Base-by-base conservation (phyloP, 1,140 invertebrate species). In the Drosophila seguyi region DNA sequence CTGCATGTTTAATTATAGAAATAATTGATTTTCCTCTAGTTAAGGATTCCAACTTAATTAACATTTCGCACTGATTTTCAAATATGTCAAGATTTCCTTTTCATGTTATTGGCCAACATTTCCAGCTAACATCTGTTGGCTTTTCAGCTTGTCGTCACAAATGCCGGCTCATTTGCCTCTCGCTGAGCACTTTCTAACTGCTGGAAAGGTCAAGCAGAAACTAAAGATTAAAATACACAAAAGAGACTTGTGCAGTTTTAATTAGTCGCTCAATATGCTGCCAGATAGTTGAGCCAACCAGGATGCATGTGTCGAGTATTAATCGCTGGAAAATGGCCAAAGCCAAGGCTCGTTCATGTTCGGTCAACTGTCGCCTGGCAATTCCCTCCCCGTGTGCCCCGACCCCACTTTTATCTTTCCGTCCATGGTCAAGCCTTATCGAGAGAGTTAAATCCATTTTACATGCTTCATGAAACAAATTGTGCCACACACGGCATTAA, bases 391-490 rank as follows among this genome's bases (percentile, higher is more conserved):
- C 31, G 65, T 50, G 29, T 20, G 3, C n/a, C n/a, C 25, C 25
- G 3, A 31, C n/a, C 18, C 31, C 18, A 18, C 29, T 16, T 22
- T 65, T 66, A 45, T 55, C 47, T 61, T 34, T 48, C 59, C 25
- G 47, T 18, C 29, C 18, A 34, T 47, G 41, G 27, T 27, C 66
- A 61, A 52, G 41, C 61, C 61, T 62, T 63, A 80, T 68, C 75
- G 41, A 47, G 56, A 48, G 65, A 57, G 68, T 81, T 68, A 78
- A 85, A 79, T 86, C 61, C 79, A 71, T 86, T 87, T 86, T 72
- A 86, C 79, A 75, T 69, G 69, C 82, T 65, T 74, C 67, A 62
- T 81, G 74, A 72, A 78, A 78, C 82, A 81, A 86, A 86, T 85
- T 84, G 81, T 81, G 78, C 79, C 68, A 53, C 60, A 63, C 58